phyloP scores from a whole-genome alignment of 2,888 invertebrate species.

The Protophormia terraenovae region DNA sequence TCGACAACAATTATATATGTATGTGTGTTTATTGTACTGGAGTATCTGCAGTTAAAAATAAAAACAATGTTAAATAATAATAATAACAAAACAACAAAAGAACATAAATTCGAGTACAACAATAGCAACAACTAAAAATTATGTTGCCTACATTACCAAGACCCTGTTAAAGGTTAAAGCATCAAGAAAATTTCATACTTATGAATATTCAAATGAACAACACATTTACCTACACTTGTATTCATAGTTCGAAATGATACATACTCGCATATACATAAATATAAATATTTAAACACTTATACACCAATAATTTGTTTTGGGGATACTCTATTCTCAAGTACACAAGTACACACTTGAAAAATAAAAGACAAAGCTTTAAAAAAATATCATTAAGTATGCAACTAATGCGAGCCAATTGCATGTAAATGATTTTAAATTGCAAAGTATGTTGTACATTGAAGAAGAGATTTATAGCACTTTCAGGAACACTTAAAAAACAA shows the following conservation, averaged over 20 bases:
- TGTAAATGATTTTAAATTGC: slow-evolving; percentile 30
- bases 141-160: slow-evolving; percentile 46
- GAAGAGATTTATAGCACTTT: not conserved
- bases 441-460: not conserved
- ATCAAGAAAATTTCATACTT: slow-evolving; percentile 51
- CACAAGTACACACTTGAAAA: slow-evolving; percentile 49
- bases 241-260: too few species aligned
- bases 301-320: not conserved
- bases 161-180: slow-evolving; percentile 69
- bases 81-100: not conserved
- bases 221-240: not conserved
- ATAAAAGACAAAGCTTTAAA: too few species aligned
- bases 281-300: not conserved
- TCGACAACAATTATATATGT: not conserved
- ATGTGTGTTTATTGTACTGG: not conserved
- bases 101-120: not conserved
- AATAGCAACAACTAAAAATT: slow-evolving; percentile 13
- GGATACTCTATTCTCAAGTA: slow-evolving; percentile 49
- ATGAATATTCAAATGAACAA: slow-evolving; percentile 61
- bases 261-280: not conserved
- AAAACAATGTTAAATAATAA: not conserved
- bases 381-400: not conserved
- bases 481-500: not conserved
- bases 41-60: not conserved
- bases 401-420: slow-evolving; percentile 49